phyloP scores from a whole-genome alignment of 2,797 vertebrate genomes.

The Sebastes elongatus region DNA sequence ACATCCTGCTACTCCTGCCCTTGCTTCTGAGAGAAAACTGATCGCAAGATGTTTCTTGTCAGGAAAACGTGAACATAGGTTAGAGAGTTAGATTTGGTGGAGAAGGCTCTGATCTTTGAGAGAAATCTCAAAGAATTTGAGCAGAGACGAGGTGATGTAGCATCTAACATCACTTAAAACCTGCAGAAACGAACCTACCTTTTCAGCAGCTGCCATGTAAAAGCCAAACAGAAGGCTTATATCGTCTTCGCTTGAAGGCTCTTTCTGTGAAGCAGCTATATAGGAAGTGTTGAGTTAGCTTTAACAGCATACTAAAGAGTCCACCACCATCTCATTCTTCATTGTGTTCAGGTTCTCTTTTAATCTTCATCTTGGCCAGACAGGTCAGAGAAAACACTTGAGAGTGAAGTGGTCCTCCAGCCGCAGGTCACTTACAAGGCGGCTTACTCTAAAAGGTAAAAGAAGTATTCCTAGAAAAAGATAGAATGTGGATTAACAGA shows the following conservation, averaged over 20 bases:
- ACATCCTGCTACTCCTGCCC: not conserved
- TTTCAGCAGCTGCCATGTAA: not conserved
- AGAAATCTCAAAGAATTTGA: not conserved
- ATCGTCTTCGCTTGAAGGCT: not conserved
- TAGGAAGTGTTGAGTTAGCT: slow-evolving; percentile 30
- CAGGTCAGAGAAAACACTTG: slow-evolving; percentile 24
- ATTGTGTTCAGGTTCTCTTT: slow-evolving; percentile 27
- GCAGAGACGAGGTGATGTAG: not conserved
- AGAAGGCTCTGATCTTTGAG: not conserved
- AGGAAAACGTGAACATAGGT: not conserved
- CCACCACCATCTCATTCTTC: slow-evolving; percentile 15
- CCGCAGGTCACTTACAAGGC: slow-evolving; percentile 26
- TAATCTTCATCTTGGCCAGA: slow-evolving; percentile 31
- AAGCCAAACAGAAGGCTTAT: not conserved
- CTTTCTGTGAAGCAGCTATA: slow-evolving; percentile 3
- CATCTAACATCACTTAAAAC: not conserved
- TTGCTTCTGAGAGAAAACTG: not conserved
- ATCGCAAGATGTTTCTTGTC: not conserved
- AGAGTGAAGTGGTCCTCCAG: slow-evolving; percentile 39
- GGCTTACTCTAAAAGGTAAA: slow-evolving; percentile 13
- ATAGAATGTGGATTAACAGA: slow-evolving; percentile 34
- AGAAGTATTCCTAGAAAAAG: slow-evolving; percentile 5
- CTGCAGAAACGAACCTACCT: not conserved
- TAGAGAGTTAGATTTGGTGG: not conserved
- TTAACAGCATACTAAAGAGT: slow-evolving; percentile 14